Evolutionary conservation across 2,888 invertebrate species (phyloP).

Genomic region (Spisula solida): DNA sequence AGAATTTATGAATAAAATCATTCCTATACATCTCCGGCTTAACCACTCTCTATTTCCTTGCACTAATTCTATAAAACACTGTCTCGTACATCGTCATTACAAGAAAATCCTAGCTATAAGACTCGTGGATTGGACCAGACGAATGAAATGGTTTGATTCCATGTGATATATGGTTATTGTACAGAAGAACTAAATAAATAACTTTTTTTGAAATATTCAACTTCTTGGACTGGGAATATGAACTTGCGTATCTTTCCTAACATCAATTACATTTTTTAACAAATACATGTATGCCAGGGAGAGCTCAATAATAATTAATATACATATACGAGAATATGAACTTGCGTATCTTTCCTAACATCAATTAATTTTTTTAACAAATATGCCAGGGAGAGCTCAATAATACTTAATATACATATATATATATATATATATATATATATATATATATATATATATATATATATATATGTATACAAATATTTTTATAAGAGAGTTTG

Average conservation of each 20-base stretch:
- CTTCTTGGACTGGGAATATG: too few relatives aligned
- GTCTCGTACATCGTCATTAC: neutral
- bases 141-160: neutral
- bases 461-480: neutral
- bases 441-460: too few relatives aligned
- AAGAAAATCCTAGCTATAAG: neutral
- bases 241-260: neutral
- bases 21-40: neutral
- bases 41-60: neutral
- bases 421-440: too few relatives aligned
- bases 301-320: too few relatives aligned
- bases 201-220: too few relatives aligned
- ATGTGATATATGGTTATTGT: neutral
- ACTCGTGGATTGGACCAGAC: neutral
- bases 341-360: neutral
- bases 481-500: too few relatives aligned
- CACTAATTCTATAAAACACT: neutral
- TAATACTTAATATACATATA: too few relatives aligned
- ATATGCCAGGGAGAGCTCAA: neutral
- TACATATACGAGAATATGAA: too few relatives aligned
- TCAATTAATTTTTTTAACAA: neutral
- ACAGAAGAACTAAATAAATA: neutral
- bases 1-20: conserved; percentile 12
- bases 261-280: neutral
- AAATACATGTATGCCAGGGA: neutral